These are phyloP conservation scores for Nipponia nippon DNA, from an alignment of 2,113 vertebrate species.

Conservation along the genomic window DNA sequence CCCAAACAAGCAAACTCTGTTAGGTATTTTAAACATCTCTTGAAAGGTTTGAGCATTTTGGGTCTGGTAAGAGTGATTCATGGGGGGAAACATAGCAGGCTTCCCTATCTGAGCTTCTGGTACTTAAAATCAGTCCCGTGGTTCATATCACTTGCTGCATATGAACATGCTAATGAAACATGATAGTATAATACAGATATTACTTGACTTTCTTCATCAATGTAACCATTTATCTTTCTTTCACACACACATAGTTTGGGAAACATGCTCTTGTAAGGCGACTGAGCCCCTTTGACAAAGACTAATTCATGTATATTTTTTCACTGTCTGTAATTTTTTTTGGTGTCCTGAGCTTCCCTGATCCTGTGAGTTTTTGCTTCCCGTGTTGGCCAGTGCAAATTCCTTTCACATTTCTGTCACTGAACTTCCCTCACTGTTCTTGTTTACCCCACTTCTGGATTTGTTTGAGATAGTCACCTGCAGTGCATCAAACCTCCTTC, in stretches of 20 bases:
- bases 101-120: neutral
- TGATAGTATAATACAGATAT: neutral
- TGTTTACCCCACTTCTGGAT: neutral
- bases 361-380: neutral
- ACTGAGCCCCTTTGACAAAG: neutral
- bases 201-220: neutral
- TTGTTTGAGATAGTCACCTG: neutral
- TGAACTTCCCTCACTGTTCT: neutral
- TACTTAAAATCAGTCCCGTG: neutral
- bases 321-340: neutral
- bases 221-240: neutral
- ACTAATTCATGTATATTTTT: neutral
- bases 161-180: neutral
- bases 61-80: neutral
- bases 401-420: neutral
- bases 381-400: neutral
- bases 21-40: neutral
- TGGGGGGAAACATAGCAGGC: neutral
- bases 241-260: neutral
- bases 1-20: neutral
- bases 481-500: neutral
- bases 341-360: neutral
- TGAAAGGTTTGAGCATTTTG: neutral
- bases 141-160: neutral
- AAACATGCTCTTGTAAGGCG: neutral